A percentile compares a stretch with the other conserved stretches of the same genome.
phyloP scores from a whole-genome alignment of 2,888 invertebrate species.

The Sclerodermus sp. region DNA sequence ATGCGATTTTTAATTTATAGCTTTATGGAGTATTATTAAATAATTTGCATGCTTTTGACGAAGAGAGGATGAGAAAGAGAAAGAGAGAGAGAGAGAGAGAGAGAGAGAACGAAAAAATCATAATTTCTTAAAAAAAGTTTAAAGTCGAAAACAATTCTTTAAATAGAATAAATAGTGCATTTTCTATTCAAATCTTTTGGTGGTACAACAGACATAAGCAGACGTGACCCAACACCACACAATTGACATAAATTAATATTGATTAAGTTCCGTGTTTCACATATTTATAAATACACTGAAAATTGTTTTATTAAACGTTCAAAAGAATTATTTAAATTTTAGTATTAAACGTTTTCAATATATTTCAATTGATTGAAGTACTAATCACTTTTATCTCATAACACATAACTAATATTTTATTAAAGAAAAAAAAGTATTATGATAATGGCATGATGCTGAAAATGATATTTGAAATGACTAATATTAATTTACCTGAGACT shows the following conservation, averaged over 20 bases:
- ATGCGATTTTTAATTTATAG: no score
- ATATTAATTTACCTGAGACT: slow-evolving; percentile 73
- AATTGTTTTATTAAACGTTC: slow-evolving; percentile 19
- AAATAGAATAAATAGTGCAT: no score
- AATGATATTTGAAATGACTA: not conserved
- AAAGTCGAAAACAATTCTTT: no score
- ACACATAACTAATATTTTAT: no score
- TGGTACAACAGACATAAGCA: slow-evolving; percentile 42
- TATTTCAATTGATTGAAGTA: not conserved
- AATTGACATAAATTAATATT: slow-evolving; percentile 25
- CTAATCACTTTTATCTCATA: no score
- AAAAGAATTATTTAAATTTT: slow-evolving; percentile 10
- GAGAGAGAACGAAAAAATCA: no score
- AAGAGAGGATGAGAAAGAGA: no score
- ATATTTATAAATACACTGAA: slow-evolving; percentile 19
- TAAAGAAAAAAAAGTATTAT: slow-evolving; percentile 10
- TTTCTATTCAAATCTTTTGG: no score
- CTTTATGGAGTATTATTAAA: no score
- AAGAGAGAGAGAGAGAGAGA: no score
- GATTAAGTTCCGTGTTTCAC: slow-evolving; percentile 5
- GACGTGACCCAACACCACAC: slow-evolving; percentile 48
- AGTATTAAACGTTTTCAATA: slow-evolving; percentile 6
- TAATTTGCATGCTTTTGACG: no score
- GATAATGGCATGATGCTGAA: slow-evolving; percentile 14
- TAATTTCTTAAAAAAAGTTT: no score